Evolutionary conservation across 2,888 invertebrate genomes (phyloP), one percentile per base, ranked within the genome.

Genomic region (Automeris io): DNA sequence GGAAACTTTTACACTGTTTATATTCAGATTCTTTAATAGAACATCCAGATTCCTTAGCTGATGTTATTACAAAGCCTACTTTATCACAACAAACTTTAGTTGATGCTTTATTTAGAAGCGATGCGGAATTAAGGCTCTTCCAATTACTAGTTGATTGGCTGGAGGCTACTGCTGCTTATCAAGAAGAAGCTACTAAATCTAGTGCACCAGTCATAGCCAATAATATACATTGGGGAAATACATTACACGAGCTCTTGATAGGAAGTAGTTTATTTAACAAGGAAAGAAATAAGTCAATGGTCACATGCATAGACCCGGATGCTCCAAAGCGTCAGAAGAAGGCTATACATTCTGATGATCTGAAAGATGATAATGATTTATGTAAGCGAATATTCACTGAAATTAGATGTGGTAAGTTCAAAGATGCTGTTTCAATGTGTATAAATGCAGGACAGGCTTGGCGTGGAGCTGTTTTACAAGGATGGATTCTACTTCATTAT

Each of bases 121-220:
- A 90, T 55, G 72, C 88, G 0, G 89, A 89, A 41, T 56, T 90
- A 19, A 76, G 94, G 21, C 90, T 94, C 62, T 90, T 92, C 58
- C 95, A 98, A 71, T 70, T 97, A 33, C 91, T 98, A 25, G 92
- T 97, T 16, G 97, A 97, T 72, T 98, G 98, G 98, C 71, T 98
- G 37, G 98, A 98, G 74, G 90, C 91, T 24, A 94, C 93, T 67
- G 93, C 95, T 11, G 92, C 94, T 60, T 95, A 93, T 64, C 92
- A 94, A 19, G 96, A 96, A 70, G 79, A 76, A 50, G 70, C 79
- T 0, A 82, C 82, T 5, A 74, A 79, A 39, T 80, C 82, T 2
- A 63, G 78, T 1, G 82, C 79, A 26, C 83, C 85, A 26, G 66
- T 85, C 0, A 77, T 81, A 25, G 70, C 70, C n/a, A 85, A 85